Percentiles rank a stretch among this genome's conserved stretches.
Evolutionary conservation across 2,113 vertebrate genomes (phyloP).

Genomic region (Pseudorectes ferrugineus): DNA sequence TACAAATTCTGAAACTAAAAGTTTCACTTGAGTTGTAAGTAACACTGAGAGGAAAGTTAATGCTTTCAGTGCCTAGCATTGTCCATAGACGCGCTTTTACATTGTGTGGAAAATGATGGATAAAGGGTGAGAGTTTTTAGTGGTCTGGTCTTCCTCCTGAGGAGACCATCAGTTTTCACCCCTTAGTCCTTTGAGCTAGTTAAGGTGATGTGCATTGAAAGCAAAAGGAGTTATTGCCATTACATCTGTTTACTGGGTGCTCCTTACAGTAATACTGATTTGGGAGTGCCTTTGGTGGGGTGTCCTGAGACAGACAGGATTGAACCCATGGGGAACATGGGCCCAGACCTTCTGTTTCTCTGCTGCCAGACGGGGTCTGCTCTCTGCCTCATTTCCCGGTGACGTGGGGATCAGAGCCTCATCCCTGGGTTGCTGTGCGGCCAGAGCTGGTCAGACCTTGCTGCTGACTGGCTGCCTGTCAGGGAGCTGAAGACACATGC

Average conservation of each 20-base stretch:
- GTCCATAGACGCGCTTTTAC: rapidly evolving
- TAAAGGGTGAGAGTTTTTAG: not conserved
- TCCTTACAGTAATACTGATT: not conserved
- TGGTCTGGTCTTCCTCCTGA: not conserved
- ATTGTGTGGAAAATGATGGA: not conserved
- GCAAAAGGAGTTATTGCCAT: not conserved
- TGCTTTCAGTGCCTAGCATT: not conserved
- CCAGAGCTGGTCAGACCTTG: not conserved
- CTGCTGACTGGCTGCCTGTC: not conserved
- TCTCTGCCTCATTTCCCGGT: rapidly evolving
- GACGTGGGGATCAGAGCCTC: rapidly evolving
- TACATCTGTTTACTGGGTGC: not conserved
- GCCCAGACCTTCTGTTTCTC: not conserved
- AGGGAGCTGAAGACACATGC: not conserved
- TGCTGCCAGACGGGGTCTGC: rapidly evolving
- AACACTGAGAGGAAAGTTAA: not conserved
- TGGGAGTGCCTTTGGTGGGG: not conserved
- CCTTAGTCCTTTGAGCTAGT: not conserved
- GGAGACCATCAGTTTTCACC: not conserved
- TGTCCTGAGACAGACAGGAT: not conserved
- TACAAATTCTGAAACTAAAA: not conserved
- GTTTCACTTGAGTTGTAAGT: not conserved
- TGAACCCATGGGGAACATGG: not conserved
- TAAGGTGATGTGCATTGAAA: not conserved
- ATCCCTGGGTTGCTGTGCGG: rapidly evolving